Evolutionary conservation across 1,140 invertebrate genomes (phyloP).

Genomic region (Calliphora vicina): DNA sequence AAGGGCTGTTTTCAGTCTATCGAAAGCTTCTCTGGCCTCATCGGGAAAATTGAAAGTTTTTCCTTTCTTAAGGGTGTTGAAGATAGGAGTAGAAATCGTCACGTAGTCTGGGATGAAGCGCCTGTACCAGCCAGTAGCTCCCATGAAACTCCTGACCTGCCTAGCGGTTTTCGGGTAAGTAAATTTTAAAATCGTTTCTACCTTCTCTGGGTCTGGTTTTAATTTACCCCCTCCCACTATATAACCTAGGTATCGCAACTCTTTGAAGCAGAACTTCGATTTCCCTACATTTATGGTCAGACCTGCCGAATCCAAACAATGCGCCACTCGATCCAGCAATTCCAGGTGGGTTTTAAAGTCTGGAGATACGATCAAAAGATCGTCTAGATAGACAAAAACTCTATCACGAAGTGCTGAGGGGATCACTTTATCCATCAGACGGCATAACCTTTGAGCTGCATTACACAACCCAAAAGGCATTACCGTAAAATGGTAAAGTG

Average conservation of each 20-base stretch:
- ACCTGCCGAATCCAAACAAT: no score
- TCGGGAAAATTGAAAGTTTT: background rate
- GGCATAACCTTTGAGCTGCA: slow-evolving; percentile 37
- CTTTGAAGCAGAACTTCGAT: slow-evolving; percentile 42
- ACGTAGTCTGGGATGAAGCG: slow-evolving; percentile 56
- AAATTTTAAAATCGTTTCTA: slow-evolving; percentile 41
- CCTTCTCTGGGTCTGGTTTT: slow-evolving; percentile 36
- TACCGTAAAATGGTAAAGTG: background rate
- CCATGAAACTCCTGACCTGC: slow-evolving; percentile 61
- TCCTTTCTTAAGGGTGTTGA: slow-evolving; percentile 1
- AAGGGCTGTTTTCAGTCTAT: no score
- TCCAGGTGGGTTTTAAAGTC: no score
- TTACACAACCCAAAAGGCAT: slow-evolving; percentile 48
- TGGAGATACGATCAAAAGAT: slow-evolving; percentile 15
- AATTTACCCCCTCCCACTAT: slow-evolving; percentile 39
- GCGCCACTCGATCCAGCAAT: background rate
- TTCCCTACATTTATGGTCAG: slow-evolving; percentile 47
- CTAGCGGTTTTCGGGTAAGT: slow-evolving; percentile 48
- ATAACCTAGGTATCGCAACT: slow-evolving; percentile 44
- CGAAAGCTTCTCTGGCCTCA: no score
- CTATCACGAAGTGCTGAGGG: slow-evolving; percentile 53
- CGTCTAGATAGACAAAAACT: slow-evolving; percentile 44
- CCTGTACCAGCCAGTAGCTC: slow-evolving; percentile 58
- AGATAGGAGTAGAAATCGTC: slow-evolving; percentile 49
- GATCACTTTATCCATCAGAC: slow-evolving; percentile 49